A percentile compares a stretch with the other conserved stretches of the same genome.
Conservation (phyloP, 2,113 vertebrate genomes). For the Proterorhinus semilunaris region DNA sequence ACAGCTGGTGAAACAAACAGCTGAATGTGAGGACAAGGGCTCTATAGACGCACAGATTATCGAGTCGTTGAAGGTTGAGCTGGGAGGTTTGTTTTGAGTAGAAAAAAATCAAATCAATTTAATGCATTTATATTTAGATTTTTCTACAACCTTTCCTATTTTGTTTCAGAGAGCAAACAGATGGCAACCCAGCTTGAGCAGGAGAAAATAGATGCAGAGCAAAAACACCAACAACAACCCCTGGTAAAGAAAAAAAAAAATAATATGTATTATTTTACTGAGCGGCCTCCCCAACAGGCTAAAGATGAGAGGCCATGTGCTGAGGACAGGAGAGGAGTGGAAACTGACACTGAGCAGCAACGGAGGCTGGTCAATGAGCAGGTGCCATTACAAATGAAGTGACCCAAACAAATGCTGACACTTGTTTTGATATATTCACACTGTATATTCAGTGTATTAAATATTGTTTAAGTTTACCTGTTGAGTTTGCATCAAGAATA, state of each 20-base stretch:
- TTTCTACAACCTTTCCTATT: background rate
- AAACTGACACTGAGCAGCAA: conserved; percentile 59
- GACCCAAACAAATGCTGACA: no score
- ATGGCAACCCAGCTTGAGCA: conserved; percentile 42
- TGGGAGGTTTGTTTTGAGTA: conserved; percentile 52
- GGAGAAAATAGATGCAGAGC: conserved; percentile 45
- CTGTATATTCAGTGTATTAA: no score
- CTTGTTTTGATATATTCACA: no score
- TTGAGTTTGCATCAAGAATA: no score
- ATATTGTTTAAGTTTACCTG: no score
- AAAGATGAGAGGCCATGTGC: conserved; percentile 36
- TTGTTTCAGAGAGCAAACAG: conserved; percentile 47
- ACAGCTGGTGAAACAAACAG: conserved; percentile 48
- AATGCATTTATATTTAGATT: background rate
- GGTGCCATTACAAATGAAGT: conserved; percentile 47
- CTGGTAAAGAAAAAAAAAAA: conserved; percentile 40
- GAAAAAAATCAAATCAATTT: background rate
- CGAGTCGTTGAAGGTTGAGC: conserved; percentile 30
- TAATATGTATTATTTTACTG: background rate
- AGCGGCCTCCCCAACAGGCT: conserved; percentile 32
- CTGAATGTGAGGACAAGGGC: background rate
- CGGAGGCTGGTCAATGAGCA: conserved; percentile 78
- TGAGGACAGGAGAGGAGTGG: conserved; percentile 34
- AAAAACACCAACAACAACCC: conserved; percentile 43
- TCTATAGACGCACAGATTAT: conserved; percentile 2